phyloP scores from a whole-genome alignment of 2,888 invertebrate species.

The Aethes cnicana region DNA sequence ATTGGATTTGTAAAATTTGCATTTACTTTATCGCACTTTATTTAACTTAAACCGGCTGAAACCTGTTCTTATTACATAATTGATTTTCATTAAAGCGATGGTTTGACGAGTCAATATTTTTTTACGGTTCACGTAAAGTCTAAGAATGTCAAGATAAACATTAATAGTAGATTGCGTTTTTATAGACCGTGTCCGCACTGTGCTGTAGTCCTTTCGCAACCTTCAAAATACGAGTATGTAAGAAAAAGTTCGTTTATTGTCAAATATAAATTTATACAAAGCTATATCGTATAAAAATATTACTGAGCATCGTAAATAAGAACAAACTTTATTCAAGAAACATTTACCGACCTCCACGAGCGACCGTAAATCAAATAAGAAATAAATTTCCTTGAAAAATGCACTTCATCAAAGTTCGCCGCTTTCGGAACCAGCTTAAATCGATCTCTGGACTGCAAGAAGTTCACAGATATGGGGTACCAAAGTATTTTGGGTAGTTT shows the following conservation, averaged over 20 bases:
- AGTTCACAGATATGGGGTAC: neutral
- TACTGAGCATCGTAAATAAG: too few species aligned
- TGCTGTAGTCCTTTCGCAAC: too few species aligned
- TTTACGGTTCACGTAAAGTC: neutral
- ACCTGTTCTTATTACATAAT: constrained; percentile 23
- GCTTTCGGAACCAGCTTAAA: neutral
- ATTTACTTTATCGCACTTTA: constrained; percentile 6
- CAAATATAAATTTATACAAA: too few species aligned
- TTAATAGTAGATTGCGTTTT: too few species aligned
- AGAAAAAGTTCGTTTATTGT: too few species aligned
- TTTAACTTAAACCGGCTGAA: constrained; percentile 23
- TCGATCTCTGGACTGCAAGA: neutral
- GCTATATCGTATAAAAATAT: too few species aligned
- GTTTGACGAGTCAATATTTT: constrained; percentile 2
- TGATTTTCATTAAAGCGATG: neutral
- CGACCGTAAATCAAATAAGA: neutral
- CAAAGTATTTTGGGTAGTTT: too few species aligned
- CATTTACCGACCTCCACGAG: neutral
- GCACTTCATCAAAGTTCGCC: constrained; percentile 4
- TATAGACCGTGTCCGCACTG: too few species aligned
- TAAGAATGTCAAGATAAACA: too few species aligned
- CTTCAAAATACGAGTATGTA: too few species aligned
- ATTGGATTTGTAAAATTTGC: neutral
- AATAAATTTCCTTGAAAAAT: constrained; percentile 3
- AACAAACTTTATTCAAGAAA: neutral